Percentiles rank a stretch among this genome's conserved stretches.
These are phyloP conservation scores for Felis catus DNA, from an alignment of 2,113 vertebrate species.

Conservation along the genomic window F.catus_Fca126_mat1.0 CM031417.1:59796001-59796500, in stretches of 20 bases:
- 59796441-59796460: slow-evolving; percentile 50
- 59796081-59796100: neutral
- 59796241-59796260: neutral
- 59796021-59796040: slow-evolving; percentile 16
- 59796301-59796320: neutral
- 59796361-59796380: neutral
- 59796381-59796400: slow-evolving; percentile 51
- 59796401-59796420: slow-evolving; percentile 39
- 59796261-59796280: slow-evolving; percentile 27
- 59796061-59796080: slow-evolving; percentile 44
- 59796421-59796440: slow-evolving; percentile 34
- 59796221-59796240: neutral
- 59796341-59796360: neutral
- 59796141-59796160: neutral
- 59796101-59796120: slow-evolving; percentile 1
- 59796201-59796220: neutral
- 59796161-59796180: neutral
- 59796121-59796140: slow-evolving; percentile 1
- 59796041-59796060: neutral
- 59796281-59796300: neutral
- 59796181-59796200: slow-evolving; percentile 23
- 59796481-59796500: slow-evolving; percentile 33
- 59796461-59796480: slow-evolving; percentile 26
- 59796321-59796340: slow-evolving; percentile 40
- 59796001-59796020: slow-evolving; percentile 4